Conservation (phyloP, 2,113 vertebrate genomes). For the Ictidomys tridecemlineatus region DNA sequence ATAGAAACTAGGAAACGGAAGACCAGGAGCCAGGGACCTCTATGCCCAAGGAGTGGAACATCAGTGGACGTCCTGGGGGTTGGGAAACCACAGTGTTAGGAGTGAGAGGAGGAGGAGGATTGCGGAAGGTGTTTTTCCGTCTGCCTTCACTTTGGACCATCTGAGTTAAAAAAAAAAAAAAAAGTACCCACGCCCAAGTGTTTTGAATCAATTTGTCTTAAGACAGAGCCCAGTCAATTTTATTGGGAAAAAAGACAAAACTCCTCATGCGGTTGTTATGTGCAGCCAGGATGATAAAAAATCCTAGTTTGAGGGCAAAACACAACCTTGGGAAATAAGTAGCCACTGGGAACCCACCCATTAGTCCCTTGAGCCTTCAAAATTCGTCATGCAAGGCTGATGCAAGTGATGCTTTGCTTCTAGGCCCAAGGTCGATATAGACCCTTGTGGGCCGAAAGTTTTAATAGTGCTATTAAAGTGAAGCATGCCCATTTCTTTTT, state of each 20-base stretch:
- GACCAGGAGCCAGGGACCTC: background rate
- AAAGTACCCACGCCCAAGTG: background rate
- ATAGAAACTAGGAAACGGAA: background rate
- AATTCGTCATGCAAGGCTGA: background rate
- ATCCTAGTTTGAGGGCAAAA: background rate
- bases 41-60: background rate
- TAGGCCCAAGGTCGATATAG: background rate
- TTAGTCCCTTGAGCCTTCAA: background rate
- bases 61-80: too few species aligned
- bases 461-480: background rate
- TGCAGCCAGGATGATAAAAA: background rate
- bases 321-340: background rate
- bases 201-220: background rate
- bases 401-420: background rate
- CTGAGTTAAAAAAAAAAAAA: background rate
- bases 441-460: background rate
- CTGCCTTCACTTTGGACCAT: background rate
- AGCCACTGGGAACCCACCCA: accelerated
- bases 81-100: background rate
- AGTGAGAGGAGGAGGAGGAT: background rate
- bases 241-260: background rate
- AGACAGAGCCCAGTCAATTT: background rate
- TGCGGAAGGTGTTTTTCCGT: background rate
- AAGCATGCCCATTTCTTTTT: background rate
- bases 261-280: background rate